Conservation (phyloP, 2,113 vertebrate genomes). For the Sminthopsis crassicaudata region DNA sequence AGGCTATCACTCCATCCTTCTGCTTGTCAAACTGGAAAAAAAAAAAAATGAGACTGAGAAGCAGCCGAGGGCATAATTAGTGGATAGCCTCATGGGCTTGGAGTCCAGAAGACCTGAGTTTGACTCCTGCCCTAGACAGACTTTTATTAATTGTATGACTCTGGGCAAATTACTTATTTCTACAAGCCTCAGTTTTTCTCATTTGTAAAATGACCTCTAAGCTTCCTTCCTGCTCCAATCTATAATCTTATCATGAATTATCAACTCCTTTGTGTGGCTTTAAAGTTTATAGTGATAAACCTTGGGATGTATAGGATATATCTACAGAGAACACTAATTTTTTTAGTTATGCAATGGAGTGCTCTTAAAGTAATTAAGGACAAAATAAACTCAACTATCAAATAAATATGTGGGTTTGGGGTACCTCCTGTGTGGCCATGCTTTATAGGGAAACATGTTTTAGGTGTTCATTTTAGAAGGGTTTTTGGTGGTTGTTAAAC, state of each 20-base stretch:
- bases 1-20: neutral
- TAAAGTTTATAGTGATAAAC: neutral
- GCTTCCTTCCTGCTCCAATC: neutral
- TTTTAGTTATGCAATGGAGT: slow-evolving; percentile 66
- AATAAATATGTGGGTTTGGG: slow-evolving; percentile 30
- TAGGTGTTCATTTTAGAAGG: neutral
- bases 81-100: neutral
- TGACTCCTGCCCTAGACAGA: neutral
- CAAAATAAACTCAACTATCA: slow-evolving; percentile 69
- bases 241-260: neutral
- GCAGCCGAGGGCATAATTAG: neutral
- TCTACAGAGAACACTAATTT: neutral
- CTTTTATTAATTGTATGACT: neutral
- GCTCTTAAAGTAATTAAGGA: slow-evolving; percentile 63
- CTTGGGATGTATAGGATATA: neutral
- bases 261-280: neutral
- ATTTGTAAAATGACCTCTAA: neutral
- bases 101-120: neutral
- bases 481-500: neutral
- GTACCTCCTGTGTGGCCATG: neutral
- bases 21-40: neutral
- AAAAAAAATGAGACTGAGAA: neutral
- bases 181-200: neutral
- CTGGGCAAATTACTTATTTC: neutral
- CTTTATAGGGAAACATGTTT: neutral